Evolutionary conservation across 1,140 invertebrate genomes (phyloP).

Genomic region (Periplaneta americana): DNA sequence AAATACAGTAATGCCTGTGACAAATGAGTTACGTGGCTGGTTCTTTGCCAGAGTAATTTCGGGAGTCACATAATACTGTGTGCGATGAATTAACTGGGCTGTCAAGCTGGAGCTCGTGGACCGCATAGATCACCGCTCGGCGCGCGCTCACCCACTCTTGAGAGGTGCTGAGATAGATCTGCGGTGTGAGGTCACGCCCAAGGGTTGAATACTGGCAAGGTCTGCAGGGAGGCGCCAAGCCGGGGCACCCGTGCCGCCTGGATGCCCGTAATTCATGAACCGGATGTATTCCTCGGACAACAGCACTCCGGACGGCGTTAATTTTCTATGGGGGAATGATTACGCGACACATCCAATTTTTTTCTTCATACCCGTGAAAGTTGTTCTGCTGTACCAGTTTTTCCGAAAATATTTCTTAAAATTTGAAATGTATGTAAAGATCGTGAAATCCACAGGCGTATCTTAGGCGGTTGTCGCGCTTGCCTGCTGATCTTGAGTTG

Average conservation of each 20-base stretch:
- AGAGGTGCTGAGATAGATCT: not conserved
- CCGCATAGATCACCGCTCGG: not conserved
- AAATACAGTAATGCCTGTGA: no score
- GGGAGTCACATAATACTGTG: not conserved
- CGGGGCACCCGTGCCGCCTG: not conserved
- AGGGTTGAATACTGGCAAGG: not conserved
- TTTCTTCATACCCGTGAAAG: no score
- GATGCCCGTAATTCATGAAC: not conserved
- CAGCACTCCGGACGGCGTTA: no score
- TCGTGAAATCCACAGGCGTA: no score
- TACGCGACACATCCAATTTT: no score
- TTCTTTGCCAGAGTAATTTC: not conserved
- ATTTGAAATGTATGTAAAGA: no score
- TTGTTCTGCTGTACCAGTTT: no score
- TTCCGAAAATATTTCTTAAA: no score
- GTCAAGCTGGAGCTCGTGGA: not conserved
- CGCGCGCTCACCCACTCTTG: not conserved
- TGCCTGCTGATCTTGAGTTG: no score
- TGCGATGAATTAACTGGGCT: not conserved
- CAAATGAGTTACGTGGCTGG: no score
- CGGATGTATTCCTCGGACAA: not conserved
- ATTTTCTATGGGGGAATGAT: no score
- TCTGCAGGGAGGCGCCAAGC: not conserved
- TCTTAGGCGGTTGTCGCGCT: no score
- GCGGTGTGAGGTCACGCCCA: not conserved